These are phyloP conservation scores for Grallaria varia DNA, from an alignment of 2,113 vertebrate genomes.

Conservation along the genomic window DNA sequence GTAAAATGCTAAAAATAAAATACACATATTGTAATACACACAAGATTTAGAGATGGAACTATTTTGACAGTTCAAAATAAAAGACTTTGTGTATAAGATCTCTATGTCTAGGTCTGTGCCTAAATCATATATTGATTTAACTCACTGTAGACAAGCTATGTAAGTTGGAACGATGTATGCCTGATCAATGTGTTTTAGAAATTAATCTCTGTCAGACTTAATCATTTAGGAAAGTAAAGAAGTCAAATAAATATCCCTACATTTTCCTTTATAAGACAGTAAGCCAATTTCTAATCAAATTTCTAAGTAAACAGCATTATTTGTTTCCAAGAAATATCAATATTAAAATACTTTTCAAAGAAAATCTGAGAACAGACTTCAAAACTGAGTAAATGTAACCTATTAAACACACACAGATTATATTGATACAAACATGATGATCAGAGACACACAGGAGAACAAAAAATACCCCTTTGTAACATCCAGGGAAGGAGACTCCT, in stretches of 20 bases:
- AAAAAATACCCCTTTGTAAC: not conserved
- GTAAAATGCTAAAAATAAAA: slow-evolving; percentile 51
- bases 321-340: slow-evolving; percentile 15
- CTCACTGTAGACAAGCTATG: not conserved
- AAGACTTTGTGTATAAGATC: slow-evolving; percentile 5
- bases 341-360: not conserved
- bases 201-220: slow-evolving; percentile 4
- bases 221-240: slow-evolving; percentile 26
- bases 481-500: not conserved
- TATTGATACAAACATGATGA: not conserved
- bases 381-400: not conserved
- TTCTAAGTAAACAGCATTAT: slow-evolving; percentile 9
- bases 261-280: slow-evolving; percentile 17
- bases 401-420: not conserved
- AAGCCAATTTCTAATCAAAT: slow-evolving; percentile 48
- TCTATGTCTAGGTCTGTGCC: not conserved
- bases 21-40: not conserved
- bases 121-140: slow-evolving; percentile 52
- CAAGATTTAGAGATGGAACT: slow-evolving; percentile 27
- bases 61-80: slow-evolving; percentile 13
- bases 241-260: slow-evolving; percentile 24
- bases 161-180: not conserved
- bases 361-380: not conserved
- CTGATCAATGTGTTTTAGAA: slow-evolving; percentile 31
- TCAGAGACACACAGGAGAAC: not conserved